These are phyloP conservation scores for Acanthaster planci DNA, from an alignment of 35 echinoderm and acorn worm genomes.

Conservation along the genomic window DNA sequence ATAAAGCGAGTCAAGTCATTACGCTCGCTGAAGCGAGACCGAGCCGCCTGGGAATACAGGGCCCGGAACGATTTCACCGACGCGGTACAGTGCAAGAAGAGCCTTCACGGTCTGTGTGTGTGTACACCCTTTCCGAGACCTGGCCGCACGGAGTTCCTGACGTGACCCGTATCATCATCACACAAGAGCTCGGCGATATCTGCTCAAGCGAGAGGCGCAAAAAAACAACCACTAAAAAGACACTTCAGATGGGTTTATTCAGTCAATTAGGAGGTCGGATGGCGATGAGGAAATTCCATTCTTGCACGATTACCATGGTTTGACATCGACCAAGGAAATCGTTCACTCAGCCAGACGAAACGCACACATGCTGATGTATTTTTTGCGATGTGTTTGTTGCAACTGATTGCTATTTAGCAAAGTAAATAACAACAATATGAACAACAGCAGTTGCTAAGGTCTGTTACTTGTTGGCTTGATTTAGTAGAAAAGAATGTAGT, in stretches of 20 bases:
- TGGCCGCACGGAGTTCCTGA: not conserved
- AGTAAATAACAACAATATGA: too few species aligned
- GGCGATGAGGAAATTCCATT: constrained; percentile 22
- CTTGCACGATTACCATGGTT: constrained; percentile 25
- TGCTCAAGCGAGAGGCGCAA: constrained; percentile 26
- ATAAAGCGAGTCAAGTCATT: constrained; percentile 39
- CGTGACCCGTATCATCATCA: not conserved
- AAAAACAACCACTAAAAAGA: constrained; percentile 34
- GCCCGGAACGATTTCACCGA: constrained; percentile 8
- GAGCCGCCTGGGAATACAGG: constrained; percentile 10
- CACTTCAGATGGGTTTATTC: constrained; percentile 41
- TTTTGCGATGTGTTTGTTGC: too few species aligned
- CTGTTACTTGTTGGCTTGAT: too few species aligned
- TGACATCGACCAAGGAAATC: not conserved
- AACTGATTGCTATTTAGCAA: too few species aligned
- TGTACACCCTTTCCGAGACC: not conserved
- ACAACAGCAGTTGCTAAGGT: too few species aligned
- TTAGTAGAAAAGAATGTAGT: too few species aligned
- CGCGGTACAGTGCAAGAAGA: not conserved
- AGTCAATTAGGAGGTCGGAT: constrained; percentile 40
- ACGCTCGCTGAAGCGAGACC: constrained; percentile 24
- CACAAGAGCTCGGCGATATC: not conserved
- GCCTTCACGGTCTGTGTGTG: too few species aligned
- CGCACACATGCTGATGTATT: not conserved
- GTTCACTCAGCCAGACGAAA: not conserved